Percentiles rank a stretch among this genome's conserved stretches.
phyloP scores from a whole-genome alignment of 2,888 invertebrate species.

The Hirtodrosophila alboralis region DNA sequence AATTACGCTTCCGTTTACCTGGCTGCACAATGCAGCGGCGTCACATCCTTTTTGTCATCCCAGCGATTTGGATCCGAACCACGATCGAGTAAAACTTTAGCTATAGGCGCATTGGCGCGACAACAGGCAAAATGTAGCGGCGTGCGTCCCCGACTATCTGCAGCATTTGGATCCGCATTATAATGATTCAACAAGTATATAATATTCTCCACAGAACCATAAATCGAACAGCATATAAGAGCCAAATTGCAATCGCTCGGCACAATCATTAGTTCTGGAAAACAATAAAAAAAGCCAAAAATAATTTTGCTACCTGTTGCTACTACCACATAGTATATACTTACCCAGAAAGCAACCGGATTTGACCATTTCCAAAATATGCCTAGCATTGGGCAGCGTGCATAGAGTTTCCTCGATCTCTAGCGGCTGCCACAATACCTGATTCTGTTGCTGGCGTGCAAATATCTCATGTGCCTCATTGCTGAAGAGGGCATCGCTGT shows the following conservation, averaged over 20 bases:
- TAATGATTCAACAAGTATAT: slow-evolving; percentile 76
- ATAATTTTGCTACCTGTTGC: not conserved
- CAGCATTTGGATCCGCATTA: slow-evolving; percentile 86
- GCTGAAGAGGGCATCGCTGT: slow-evolving; percentile 80
- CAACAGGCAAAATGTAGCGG: slow-evolving; percentile 92
- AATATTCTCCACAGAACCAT: slow-evolving; percentile 78
- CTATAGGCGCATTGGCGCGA: slow-evolving; percentile 89
- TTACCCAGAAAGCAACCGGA: slow-evolving; percentile 77
- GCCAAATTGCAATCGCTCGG: slow-evolving; percentile 82
- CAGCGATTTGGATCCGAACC: slow-evolving; percentile 89
- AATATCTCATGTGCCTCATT: slow-evolving; percentile 82
- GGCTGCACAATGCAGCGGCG: slow-evolving; percentile 92
- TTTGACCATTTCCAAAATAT: slow-evolving; percentile 78
- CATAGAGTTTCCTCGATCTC: slow-evolving; percentile 82
- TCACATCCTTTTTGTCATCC: slow-evolving; percentile 89
- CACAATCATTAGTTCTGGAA: slow-evolving; percentile 71
- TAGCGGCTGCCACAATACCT: slow-evolving; percentile 81
- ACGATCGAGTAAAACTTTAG: slow-evolving; percentile 88
- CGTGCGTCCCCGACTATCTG: slow-evolving; percentile 89
- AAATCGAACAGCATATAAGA: slow-evolving; percentile 80
- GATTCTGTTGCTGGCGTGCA: slow-evolving; percentile 78
- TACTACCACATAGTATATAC: no score
- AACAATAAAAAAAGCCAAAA: not conserved
- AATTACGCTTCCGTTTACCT: slow-evolving; percentile 82
- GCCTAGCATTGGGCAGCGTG: slow-evolving; percentile 66